Percentiles rank a stretch among this genome's conserved stretches.
Conservation (phyloP, 2,888 invertebrate species). For the Drosophila sordidula region DNA sequence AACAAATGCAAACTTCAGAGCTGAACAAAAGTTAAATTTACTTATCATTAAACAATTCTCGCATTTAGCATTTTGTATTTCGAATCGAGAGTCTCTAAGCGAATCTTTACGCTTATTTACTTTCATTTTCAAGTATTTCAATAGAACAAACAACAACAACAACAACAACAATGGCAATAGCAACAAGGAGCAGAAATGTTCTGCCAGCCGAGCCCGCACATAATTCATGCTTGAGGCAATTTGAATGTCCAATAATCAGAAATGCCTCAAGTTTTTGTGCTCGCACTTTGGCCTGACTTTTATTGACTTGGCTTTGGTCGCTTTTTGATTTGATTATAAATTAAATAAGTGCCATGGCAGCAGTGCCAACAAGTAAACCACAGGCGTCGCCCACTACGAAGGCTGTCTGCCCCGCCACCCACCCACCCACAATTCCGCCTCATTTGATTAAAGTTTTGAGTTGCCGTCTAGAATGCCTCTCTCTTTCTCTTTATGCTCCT, state of each 20-base stretch:
- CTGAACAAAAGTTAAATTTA: slow-evolving; percentile 68
- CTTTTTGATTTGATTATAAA: slow-evolving; percentile 76
- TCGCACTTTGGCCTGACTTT: slow-evolving; percentile 64
- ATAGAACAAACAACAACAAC: slow-evolving; percentile 45
- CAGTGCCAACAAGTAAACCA: slow-evolving; percentile 45
- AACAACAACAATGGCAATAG: slow-evolving; percentile 40
- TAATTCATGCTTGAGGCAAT: slow-evolving; percentile 79
- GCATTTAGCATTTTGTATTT: slow-evolving; percentile 31
- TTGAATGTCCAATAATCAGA: slow-evolving; percentile 78
- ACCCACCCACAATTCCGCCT: slow-evolving; percentile 1
- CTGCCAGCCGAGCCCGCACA: slow-evolving; percentile 56
- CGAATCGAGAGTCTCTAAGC: slow-evolving; percentile 61
- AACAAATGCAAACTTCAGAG: slow-evolving; percentile 23
- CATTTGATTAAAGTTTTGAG: slow-evolving; percentile 57
- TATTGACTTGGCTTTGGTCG: slow-evolving; percentile 67
- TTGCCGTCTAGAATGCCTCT: background rate
- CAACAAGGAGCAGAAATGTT: slow-evolving; percentile 28
- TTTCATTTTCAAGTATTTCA: slow-evolving; percentile 65
- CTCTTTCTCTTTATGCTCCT: background rate
- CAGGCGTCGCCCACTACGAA: slow-evolving; percentile 28
- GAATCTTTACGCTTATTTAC: slow-evolving; percentile 80
- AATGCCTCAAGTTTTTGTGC: slow-evolving; percentile 72
- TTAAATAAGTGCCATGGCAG: slow-evolving; percentile 68
- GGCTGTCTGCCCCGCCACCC: slow-evolving; percentile 28
- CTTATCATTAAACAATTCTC: slow-evolving; percentile 72